Conservation (phyloP, 2,113 vertebrate genomes). For the Cricetomys ansorgei region DNA sequence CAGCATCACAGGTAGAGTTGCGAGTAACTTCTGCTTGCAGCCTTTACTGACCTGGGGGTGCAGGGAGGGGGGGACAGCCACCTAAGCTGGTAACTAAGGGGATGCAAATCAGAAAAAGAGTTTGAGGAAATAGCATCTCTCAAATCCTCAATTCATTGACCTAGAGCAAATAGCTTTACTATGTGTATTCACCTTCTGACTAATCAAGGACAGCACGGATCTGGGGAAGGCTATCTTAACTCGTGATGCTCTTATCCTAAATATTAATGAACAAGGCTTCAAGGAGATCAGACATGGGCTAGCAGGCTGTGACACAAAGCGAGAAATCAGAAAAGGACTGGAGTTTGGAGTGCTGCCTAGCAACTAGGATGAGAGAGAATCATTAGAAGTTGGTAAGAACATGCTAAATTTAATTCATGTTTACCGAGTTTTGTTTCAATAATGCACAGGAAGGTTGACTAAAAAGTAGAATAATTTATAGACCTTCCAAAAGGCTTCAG, state of each 20-base stretch:
- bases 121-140: not conserved
- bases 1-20: not conserved
- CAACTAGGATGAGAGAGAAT: not conserved
- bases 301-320: not conserved
- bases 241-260: constrained; percentile 24
- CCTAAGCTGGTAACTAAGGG: not conserved
- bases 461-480: constrained; percentile 52
- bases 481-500: not conserved
- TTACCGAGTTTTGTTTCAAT: constrained; percentile 5
- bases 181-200: not conserved
- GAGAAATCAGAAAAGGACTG: constrained; percentile 27
- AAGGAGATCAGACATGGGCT: constrained; percentile 1
- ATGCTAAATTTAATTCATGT: constrained; percentile 36
- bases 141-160: not conserved
- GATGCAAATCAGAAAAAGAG: not conserved
- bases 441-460: not conserved
- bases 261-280: not conserved
- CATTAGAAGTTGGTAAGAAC: constrained; percentile 26
- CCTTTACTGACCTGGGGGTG: not conserved
- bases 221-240: not conserved
- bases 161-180: not conserved
- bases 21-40: not conserved
- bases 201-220: not conserved
- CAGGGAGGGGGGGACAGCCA: not conserved
- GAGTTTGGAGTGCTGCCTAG: constrained; percentile 2